phyloP scores from a whole-genome alignment of 2,797 vertebrate genomes.

The Adrianichthys oophorus region DNA sequence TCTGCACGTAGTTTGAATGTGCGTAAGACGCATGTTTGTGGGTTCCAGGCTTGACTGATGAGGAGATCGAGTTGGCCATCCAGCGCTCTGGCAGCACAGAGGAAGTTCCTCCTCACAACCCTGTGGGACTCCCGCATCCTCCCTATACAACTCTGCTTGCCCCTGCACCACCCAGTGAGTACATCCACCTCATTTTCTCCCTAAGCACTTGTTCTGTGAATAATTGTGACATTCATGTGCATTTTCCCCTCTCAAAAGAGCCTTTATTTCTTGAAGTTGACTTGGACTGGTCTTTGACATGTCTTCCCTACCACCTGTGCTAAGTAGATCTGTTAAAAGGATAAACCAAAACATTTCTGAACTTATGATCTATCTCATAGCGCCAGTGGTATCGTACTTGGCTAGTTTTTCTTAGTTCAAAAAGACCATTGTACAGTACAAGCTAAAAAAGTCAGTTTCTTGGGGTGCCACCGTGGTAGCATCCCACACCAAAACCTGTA shows the following conservation, averaged over 20 bases:
- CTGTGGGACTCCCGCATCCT: conserved; percentile 67
- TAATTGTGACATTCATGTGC: background rate
- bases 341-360: background rate
- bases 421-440: conserved; percentile 32
- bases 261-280: conserved; percentile 3
- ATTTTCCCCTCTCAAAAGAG: background rate
- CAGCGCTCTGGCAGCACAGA: conserved; percentile 88
- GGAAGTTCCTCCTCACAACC: conserved; percentile 75
- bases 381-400: conserved; percentile 14
- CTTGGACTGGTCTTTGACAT: background rate
- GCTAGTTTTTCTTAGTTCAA: background rate
- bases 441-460: conserved; percentile 51
- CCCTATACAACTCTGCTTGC: conserved; percentile 74
- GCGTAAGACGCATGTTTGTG: conserved; percentile 45
- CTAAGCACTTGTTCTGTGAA: conserved; percentile 7
- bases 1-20: conserved; percentile 10
- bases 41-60: conserved; percentile 89
- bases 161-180: conserved; percentile 84
- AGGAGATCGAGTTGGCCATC: conserved; percentile 94
- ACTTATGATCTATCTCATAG: conserved; percentile 5
- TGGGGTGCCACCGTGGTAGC: conserved; percentile 52
- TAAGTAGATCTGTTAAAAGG: conserved; percentile 7
- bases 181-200: conserved; percentile 7
- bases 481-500: conserved; percentile 73
- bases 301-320: conserved; percentile 9